phyloP scores from a whole-genome alignment of 1,140 invertebrate species.

The Drosophila prosaltans region DNA sequence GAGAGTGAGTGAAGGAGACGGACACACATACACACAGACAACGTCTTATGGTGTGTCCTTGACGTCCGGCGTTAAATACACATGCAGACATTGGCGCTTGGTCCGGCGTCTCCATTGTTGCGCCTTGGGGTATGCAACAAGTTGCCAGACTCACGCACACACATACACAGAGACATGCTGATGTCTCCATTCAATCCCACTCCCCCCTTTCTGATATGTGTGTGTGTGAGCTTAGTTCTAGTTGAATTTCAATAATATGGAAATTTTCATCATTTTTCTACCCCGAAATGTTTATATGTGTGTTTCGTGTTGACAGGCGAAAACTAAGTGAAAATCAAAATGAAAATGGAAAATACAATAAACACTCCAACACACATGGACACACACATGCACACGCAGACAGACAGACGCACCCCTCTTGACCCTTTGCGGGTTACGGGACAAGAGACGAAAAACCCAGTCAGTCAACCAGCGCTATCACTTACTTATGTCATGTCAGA shows the following conservation, averaged over 20 bases:
- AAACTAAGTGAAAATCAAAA: constrained; percentile 63
- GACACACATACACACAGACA: constrained; percentile 13
- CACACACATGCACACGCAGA: constrained; percentile 27
- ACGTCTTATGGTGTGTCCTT: constrained; percentile 50
- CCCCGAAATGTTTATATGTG: not conserved
- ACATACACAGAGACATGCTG: constrained; percentile 8
- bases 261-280: constrained; percentile 65
- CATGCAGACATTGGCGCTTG: constrained; percentile 34
- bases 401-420: constrained; percentile 25
- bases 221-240: constrained; percentile 30
- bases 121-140: constrained; percentile 63
- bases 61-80: constrained; percentile 62
- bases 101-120: constrained; percentile 36
- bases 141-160: constrained; percentile 42
- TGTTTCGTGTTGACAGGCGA: constrained; percentile 62
- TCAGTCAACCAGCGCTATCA: constrained; percentile 60
- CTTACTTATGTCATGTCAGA: constrained; percentile 73
- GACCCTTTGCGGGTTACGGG: constrained; percentile 39
- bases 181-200: constrained; percentile 29
- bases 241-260: constrained; percentile 76
- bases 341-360: constrained; percentile 49
- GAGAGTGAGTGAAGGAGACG: not conserved
- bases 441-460: constrained; percentile 12
- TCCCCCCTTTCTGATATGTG: not conserved
- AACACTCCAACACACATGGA: constrained; percentile 12